These are phyloP conservation scores for Solenopsis fugax DNA, from an alignment of 1,140 invertebrate species.

Conservation along the genomic window DNA sequence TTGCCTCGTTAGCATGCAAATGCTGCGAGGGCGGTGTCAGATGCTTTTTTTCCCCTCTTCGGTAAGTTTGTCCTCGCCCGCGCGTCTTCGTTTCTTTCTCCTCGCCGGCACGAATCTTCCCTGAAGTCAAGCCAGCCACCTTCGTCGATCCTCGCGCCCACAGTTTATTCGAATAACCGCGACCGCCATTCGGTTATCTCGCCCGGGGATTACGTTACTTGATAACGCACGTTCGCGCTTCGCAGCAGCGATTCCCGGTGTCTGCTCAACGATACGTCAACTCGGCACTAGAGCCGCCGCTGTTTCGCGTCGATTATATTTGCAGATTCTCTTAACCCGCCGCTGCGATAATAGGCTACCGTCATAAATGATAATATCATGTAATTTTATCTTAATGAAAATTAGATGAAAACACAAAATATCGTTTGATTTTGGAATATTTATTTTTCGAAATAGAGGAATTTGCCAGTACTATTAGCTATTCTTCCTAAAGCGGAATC, in stretches of 20 bases:
- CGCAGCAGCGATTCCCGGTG: constrained; percentile 7
- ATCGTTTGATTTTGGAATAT: not conserved
- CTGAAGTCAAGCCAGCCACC: not conserved
- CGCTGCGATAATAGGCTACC: not conserved
- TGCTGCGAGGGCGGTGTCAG: constrained; percentile 47
- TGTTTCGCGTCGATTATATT: constrained; percentile 21
- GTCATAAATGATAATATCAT: not conserved
- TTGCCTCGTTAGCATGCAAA: constrained; percentile 75
- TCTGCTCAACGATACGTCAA: not conserved
- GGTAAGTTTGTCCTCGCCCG: not conserved
- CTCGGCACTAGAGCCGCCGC: not conserved
- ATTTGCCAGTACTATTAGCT: too few relatives aligned
- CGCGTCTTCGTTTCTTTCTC: not conserved
- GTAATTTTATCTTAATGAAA: not conserved
- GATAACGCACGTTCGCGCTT: constrained; percentile 59
- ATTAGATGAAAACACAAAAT: not conserved
- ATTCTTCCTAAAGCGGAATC: too few relatives aligned
- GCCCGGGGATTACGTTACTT: constrained; percentile 31
- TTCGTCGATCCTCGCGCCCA: constrained; percentile 39
- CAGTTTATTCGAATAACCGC: constrained; percentile 40
- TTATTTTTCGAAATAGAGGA: not conserved
- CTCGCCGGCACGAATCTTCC: not conserved
- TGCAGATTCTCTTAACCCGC: not conserved
- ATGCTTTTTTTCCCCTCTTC: not conserved
- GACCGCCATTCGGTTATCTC: constrained; percentile 38